Percentiles rank a stretch among this genome's conserved stretches.
phyloP scores from a whole-genome alignment of 2,888 invertebrate genomes.

The Choreutis nemorana region DNA sequence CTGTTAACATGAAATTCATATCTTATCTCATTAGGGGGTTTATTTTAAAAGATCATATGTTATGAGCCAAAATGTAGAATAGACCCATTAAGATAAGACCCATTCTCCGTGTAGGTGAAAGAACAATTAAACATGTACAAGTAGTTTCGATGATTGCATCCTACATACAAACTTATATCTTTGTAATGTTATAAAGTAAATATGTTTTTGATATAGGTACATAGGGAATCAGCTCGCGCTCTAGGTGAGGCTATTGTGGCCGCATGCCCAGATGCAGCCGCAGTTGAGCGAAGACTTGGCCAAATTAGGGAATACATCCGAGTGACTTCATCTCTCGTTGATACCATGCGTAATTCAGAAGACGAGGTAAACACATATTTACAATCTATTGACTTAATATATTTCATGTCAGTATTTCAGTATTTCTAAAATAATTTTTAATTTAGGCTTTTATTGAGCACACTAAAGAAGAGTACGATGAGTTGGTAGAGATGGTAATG shows the following conservation, averaged over 20 bases:
- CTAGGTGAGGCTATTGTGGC: constrained; percentile 56
- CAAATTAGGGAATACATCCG: constrained; percentile 78
- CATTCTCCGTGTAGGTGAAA: too few relatives aligned
- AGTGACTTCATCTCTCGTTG: constrained; percentile 74
- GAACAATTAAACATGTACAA: too few relatives aligned
- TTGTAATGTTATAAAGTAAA: too few relatives aligned
- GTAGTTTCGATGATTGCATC: too few relatives aligned
- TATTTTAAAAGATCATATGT: too few relatives aligned
- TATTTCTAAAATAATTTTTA: constrained; percentile 29
- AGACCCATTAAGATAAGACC: too few relatives aligned
- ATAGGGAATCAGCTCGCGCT: constrained; percentile 50
- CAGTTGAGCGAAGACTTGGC: constrained; percentile 73
- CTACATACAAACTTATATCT: too few relatives aligned
- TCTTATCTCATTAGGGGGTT: too few relatives aligned
- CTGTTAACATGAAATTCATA: too few relatives aligned
- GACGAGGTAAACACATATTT: constrained; percentile 62
- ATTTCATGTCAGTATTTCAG: neutral
- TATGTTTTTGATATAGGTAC: too few relatives aligned
- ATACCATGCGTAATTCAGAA: constrained; percentile 72
- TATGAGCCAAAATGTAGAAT: too few relatives aligned
- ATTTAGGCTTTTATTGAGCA: constrained; percentile 61
- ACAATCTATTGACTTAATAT: neutral
- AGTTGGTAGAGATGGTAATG: constrained; percentile 71
- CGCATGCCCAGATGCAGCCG: constrained; percentile 69
- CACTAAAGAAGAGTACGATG: constrained; percentile 65